phyloP scores from a whole-genome alignment of 2,797 vertebrate genomes.

The Ispidina lecontei region DNA sequence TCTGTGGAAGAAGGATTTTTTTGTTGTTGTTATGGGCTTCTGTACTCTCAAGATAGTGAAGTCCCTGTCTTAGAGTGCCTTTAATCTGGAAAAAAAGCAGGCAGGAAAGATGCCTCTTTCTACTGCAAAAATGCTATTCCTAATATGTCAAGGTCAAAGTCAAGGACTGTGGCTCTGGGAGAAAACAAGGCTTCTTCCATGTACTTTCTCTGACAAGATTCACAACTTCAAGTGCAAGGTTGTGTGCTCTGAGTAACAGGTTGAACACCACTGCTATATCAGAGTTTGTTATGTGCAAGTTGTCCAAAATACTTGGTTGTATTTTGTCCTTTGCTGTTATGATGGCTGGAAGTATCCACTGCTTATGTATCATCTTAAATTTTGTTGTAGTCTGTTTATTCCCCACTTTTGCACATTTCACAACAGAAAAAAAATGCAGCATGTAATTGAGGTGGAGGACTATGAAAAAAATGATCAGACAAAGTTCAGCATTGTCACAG shows the following conservation, averaged over 20 bases:
- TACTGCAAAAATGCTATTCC: background rate
- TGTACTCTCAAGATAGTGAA: background rate
- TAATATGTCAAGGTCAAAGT: background rate
- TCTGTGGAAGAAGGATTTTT: accelerated
- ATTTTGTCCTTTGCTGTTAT: background rate
- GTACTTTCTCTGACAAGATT: background rate
- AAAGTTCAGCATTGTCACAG: background rate
- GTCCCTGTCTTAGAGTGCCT: background rate
- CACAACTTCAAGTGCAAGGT: background rate
- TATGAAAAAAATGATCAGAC: background rate
- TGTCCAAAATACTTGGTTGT: background rate
- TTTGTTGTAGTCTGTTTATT: background rate
- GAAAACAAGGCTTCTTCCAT: background rate
- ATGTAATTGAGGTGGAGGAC: background rate
- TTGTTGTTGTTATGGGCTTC: background rate
- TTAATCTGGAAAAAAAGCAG: background rate
- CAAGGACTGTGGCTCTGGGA: background rate
- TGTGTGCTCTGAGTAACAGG: background rate
- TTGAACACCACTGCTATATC: background rate
- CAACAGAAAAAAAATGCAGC: background rate
- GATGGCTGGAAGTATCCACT: background rate
- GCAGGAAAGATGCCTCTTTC: background rate
- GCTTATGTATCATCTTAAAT: background rate
- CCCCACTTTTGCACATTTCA: background rate
- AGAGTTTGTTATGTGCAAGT: background rate